phyloP scores from a whole-genome alignment of 2,888 invertebrate genomes.

The Oscheius sp. region DNA sequence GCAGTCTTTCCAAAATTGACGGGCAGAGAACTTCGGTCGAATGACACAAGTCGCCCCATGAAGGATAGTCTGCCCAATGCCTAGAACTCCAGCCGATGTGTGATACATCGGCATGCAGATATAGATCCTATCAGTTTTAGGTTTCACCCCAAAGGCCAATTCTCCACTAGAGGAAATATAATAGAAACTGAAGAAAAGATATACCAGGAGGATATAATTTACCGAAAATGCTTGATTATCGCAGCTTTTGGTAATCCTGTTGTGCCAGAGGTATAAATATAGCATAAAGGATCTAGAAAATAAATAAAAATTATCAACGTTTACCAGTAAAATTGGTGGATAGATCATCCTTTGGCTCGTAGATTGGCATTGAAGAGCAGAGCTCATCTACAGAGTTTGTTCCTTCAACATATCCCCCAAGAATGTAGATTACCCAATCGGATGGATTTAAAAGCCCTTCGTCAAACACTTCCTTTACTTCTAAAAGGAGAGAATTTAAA shows the following conservation, averaged over 20 bases:
- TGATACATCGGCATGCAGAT: slow-evolving; percentile 92
- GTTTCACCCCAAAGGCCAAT: slow-evolving; percentile 75
- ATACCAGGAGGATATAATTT: neutral
- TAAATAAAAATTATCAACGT: no score
- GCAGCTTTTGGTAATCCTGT: slow-evolving; percentile 96
- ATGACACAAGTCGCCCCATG: slow-evolving; percentile 82
- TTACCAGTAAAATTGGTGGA: neutral
- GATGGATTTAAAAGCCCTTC: neutral
- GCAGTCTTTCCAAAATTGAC: slow-evolving; percentile 89
- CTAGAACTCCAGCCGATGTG: slow-evolving; percentile 82
- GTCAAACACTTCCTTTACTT: slow-evolving; percentile 15
- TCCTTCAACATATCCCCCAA: slow-evolving; percentile 11
- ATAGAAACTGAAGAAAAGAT: slow-evolving; percentile 70
- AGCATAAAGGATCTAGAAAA: slow-evolving; percentile 76
- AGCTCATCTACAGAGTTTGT: slow-evolving; percentile 19
- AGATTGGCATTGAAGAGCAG: slow-evolving; percentile 6
- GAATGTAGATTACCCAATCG: slow-evolving; percentile 3
- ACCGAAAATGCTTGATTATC: slow-evolving; percentile 86
- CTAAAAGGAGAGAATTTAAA: neutral
- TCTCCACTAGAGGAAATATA: slow-evolving; percentile 56
- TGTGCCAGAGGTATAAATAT: slow-evolving; percentile 96
- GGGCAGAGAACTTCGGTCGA: slow-evolving; percentile 89
- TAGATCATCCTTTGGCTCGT: neutral
- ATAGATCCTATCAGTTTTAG: slow-evolving; percentile 82
- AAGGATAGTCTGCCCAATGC: slow-evolving; percentile 37